Evolutionary conservation across 2,888 invertebrate genomes (phyloP), one percentile per base, ranked within the genome.

Genomic region (Phymatocera aterrima): DNA sequence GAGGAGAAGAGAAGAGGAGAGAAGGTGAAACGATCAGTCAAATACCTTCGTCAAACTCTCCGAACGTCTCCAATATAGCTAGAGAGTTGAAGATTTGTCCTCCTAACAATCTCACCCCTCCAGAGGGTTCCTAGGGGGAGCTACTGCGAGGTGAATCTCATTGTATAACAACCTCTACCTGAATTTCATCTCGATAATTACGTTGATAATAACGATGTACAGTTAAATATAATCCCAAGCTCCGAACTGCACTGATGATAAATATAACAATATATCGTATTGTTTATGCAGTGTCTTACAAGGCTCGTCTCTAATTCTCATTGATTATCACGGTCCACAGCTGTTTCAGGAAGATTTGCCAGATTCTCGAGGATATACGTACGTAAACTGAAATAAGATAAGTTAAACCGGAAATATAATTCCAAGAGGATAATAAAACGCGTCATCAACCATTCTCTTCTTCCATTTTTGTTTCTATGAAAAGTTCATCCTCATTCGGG

Each of bases 21-120:
- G 18, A 4, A 18, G 61, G 15, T 15, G 65, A 12, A 68, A 43
- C 68, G 48, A 72, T 72, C 72, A 72, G 72, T 72, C 72, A 72
- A 72, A 72, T 51, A 48, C 48, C 72, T 34, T 72, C 48, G 31
- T 72, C 31, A 72, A 31, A 31, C 21, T 6, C 48, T 15, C 72
- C 1, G 24, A 57, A 28, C 57, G 28, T 24, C 57, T 28, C 28
- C 28, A 28, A 57, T 57, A 57, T n/a, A 28, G 57, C 57, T 28
- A 15, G 15, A 51, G 51, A 10, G 28, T 12, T 28, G 10, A 12
- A 57, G 57, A 57, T 57, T 57, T 57, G 57, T 57, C 57, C 57
- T 15, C 28, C 12, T 57, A 57, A 57, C 57, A 57, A 12, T 24
- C 28, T 57, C 28, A 21, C 2, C 51, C 21, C 51, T 21, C 51